These are phyloP conservation scores for Sternarchorhynchus goeldii DNA, from an alignment of 2,797 vertebrate genomes.

Conservation along the genomic window DNA sequence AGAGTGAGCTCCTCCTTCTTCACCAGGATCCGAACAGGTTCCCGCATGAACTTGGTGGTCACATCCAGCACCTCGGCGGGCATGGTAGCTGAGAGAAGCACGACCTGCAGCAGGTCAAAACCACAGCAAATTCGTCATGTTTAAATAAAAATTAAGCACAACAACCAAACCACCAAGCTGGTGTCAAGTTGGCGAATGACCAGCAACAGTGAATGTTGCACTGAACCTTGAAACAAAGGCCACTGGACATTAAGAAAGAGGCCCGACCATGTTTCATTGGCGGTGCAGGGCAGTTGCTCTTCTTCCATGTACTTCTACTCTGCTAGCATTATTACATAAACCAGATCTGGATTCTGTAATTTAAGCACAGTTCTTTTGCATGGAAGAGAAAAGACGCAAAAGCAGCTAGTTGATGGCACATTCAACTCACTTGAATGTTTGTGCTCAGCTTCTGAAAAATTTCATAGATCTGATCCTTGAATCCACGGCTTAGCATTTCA, in stretches of 20 bases:
- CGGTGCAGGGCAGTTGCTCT: conserved; percentile 77
- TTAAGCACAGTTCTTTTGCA: conserved; percentile 90
- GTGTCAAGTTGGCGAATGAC: background rate
- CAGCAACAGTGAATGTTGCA: conserved; percentile 74
- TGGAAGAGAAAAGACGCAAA: conserved; percentile 72
- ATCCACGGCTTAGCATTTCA: conserved; percentile 98
- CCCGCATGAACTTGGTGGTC: conserved; percentile 98
- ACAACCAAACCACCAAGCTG: too few species aligned
- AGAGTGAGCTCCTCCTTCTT: conserved; percentile 98
- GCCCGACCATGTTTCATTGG: conserved; percentile 82
- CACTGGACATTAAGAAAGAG: conserved; percentile 98
- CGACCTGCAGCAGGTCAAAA: conserved; percentile 77
- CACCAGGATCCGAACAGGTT: conserved; percentile 96
- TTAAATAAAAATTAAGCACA: too few species aligned
- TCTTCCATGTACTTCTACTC: conserved; percentile 79
- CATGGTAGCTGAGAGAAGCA: conserved; percentile 97
- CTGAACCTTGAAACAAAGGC: conserved; percentile 81
- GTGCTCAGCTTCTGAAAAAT: conserved; percentile 98
- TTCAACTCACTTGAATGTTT: conserved; percentile 88
- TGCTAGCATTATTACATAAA: conserved; percentile 85
- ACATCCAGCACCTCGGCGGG: conserved; percentile 97
- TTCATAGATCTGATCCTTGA: conserved; percentile 99
- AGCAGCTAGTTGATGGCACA: background rate
- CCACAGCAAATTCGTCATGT: too few species aligned
- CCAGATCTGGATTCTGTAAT: conserved; percentile 77